Conservation (phyloP, 2,797 vertebrate genomes). For the Tapirus indicus region DNA sequence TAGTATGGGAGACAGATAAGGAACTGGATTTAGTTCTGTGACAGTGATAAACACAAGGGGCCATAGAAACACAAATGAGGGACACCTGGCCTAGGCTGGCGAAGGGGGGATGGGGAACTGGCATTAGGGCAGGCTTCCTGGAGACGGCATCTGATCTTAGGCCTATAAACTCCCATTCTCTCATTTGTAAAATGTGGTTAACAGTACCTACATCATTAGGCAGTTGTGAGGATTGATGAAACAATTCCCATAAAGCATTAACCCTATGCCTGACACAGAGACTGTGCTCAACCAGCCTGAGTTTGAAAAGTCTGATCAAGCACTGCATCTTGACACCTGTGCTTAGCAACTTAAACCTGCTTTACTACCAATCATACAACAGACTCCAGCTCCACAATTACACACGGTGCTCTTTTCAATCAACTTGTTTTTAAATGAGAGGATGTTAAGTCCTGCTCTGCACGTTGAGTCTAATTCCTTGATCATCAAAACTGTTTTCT, state of each 20-base stretch:
- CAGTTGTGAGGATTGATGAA: constrained; percentile 31
- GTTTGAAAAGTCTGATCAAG: constrained; percentile 49
- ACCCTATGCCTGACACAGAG: background rate
- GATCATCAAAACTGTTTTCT: constrained; percentile 53
- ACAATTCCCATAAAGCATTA: constrained; percentile 15
- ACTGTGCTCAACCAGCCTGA: background rate
- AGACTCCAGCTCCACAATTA: constrained; percentile 66
- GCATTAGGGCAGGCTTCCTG: background rate
- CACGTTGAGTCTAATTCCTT: constrained; percentile 25
- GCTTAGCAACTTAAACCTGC: background rate
- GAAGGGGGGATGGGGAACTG: background rate
- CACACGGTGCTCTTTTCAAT: constrained; percentile 62
- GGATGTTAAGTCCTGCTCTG: constrained; percentile 57
- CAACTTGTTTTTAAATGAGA: constrained; percentile 67
- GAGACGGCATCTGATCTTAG: background rate
- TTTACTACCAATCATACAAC: constrained; percentile 9
- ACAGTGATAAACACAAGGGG: background rate
- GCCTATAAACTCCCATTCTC: background rate
- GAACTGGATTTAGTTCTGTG: background rate
- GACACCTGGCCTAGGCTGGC: background rate
- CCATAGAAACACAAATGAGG: background rate
- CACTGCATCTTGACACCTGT: constrained; percentile 16
- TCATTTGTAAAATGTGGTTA: constrained; percentile 24
- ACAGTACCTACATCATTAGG: background rate
- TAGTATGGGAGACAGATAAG: background rate